Percentiles rank a stretch among this genome's conserved stretches.
These are phyloP conservation scores for Tetragonula carbonaria DNA, from an alignment of 2,888 invertebrate genomes.

Conservation along the genomic window DNA sequence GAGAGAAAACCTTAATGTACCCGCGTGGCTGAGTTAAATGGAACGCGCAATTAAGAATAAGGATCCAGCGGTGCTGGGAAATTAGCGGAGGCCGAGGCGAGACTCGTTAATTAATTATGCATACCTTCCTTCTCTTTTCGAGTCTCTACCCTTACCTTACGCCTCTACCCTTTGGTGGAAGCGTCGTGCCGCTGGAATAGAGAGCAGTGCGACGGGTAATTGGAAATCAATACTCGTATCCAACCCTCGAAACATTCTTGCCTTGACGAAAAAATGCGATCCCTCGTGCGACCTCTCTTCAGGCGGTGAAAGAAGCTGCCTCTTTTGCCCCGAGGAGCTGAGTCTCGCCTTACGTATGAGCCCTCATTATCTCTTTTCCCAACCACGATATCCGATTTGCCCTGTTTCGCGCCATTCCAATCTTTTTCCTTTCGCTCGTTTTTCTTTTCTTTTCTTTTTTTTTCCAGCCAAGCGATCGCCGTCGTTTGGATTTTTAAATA, in stretches of 20 bases:
- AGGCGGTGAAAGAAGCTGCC: conserved; percentile 29
- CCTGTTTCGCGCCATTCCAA: background rate
- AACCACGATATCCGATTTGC: conserved; percentile 11
- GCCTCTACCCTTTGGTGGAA: background rate
- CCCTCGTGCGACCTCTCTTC: conserved; percentile 43
- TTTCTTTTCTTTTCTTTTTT: too few relatives aligned
- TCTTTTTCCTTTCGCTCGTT: background rate
- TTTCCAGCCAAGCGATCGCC: too few relatives aligned
- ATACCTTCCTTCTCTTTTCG: conserved; percentile 53
- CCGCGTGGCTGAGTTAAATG: background rate
- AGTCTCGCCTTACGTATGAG: conserved; percentile 25
- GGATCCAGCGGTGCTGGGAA: conserved; percentile 22
- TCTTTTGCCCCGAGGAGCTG: conserved; percentile 14
- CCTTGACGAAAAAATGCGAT: conserved; percentile 57
- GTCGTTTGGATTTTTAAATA: too few relatives aligned
- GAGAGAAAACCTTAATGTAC: too few relatives aligned
- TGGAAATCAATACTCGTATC: conserved; percentile 68
- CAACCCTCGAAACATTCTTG: conserved; percentile 55
- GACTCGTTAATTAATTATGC: conserved; percentile 71
- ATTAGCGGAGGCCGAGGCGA: conserved; percentile 52
- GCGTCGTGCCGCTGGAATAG: conserved; percentile 12
- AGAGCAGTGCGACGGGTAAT: conserved; percentile 51
- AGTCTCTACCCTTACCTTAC: background rate
- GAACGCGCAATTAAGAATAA: conserved; percentile 47
- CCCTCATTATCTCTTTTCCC: conserved; percentile 56